phyloP scores from a whole-genome alignment of 2,113 vertebrate species.

The Bothrops jararaca region DNA sequence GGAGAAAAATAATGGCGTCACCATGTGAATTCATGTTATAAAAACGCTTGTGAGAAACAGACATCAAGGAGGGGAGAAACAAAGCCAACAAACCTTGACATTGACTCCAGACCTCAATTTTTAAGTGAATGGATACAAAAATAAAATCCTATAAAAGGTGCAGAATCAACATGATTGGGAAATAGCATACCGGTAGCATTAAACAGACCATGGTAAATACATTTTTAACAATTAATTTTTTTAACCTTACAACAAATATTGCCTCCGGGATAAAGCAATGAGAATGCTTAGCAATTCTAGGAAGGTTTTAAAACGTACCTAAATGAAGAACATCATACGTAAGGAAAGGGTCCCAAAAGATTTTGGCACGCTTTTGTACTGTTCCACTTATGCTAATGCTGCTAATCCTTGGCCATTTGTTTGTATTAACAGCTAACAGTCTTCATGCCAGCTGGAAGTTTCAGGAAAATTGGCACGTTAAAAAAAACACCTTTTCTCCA shows the following conservation, averaged over 20 bases:
- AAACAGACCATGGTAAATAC: conserved; percentile 46
- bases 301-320: neutral
- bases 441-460: neutral
- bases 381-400: neutral
- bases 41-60: neutral
- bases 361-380: neutral
- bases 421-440: neutral
- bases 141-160: conserved; percentile 63
- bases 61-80: neutral
- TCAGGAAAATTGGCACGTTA: neutral
- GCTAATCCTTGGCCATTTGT: neutral
- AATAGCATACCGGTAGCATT: conserved; percentile 47
- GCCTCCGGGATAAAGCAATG: neutral
- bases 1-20: neutral
- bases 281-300: neutral
- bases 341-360: neutral
- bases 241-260: neutral
- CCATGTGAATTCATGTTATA: neutral
- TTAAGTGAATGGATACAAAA: conserved; percentile 66
- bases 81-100: conserved; percentile 15
- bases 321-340: neutral
- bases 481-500: neutral
- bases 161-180: conserved; percentile 42
- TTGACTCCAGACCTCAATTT: conserved; percentile 48
- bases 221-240: conserved; percentile 43